Conservation (phyloP, 2,888 invertebrate species). For the Priapulus caudatus region DNA sequence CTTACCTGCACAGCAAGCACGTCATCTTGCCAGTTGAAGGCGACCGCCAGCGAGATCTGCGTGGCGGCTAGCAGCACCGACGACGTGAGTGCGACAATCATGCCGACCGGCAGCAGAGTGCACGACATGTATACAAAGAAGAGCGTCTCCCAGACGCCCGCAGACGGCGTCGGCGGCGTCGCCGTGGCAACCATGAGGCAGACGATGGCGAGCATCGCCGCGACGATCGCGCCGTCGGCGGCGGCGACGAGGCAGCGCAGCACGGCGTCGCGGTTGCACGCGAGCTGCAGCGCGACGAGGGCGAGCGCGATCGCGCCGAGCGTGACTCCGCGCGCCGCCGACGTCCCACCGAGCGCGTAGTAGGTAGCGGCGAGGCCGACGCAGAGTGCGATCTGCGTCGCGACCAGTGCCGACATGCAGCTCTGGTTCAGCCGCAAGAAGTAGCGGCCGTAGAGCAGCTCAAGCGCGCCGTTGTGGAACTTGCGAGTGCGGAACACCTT, state of each 20-base stretch:
- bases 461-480: neutral
- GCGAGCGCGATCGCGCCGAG: neutral
- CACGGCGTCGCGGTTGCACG: neutral
- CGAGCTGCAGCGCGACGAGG: neutral
- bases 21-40: no score
- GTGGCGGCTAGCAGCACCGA: neutral
- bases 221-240: neutral
- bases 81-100: neutral
- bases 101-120: neutral
- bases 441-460: neutral
- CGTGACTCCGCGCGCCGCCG: neutral
- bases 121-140: neutral
- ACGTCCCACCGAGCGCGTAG: neutral
- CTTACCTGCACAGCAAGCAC: no score
- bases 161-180: neutral
- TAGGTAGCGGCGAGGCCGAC: neutral
- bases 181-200: neutral
- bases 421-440: slow-evolving; percentile 1
- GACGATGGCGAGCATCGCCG: neutral
- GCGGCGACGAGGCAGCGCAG: neutral
- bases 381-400: neutral
- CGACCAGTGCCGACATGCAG: neutral
- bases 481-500: neutral
- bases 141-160: neutral
- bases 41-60: no score